Conservation (phyloP, 1,140 invertebrate species). For the Galendromus occidentalis region DNA sequence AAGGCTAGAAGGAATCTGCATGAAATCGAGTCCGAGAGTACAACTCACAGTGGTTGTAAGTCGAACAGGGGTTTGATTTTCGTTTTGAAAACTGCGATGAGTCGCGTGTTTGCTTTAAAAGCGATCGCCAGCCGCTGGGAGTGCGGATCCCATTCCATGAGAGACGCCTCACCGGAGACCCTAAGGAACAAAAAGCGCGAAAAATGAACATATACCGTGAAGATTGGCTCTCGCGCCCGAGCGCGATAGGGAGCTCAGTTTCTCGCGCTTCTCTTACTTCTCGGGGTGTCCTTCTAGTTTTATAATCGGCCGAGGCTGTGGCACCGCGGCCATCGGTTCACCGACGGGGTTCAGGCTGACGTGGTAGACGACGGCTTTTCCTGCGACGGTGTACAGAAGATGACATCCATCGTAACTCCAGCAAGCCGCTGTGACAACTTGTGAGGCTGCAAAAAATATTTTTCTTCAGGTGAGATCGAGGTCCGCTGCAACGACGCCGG, state of each 20-base stretch:
- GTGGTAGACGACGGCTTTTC: neutral
- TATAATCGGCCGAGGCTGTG: neutral
- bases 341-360: constrained; percentile 1
- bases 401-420: constrained; percentile 9
- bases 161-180: neutral
- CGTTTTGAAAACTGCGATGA: neutral
- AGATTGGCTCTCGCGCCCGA: neutral
- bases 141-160: constrained; percentile 5
- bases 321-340: neutral
- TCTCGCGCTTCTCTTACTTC: neutral
- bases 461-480: too few relatives aligned
- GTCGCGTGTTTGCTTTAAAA: neutral
- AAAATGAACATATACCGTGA: too few relatives aligned
- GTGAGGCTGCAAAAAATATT: neutral
- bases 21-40: too few relatives aligned
- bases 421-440: neutral
- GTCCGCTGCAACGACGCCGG: too few relatives aligned
- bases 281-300: neutral
- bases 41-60: neutral
- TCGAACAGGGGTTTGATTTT: constrained; percentile 5
- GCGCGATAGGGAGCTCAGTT: neutral
- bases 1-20: too few relatives aligned
- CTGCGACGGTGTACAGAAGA: neutral
- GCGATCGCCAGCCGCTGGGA: neutral
- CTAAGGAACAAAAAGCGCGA: too few relatives aligned